phyloP scores from a whole-genome alignment of 1,140 invertebrate genomes.

The Trichonephila clavipes region DNA sequence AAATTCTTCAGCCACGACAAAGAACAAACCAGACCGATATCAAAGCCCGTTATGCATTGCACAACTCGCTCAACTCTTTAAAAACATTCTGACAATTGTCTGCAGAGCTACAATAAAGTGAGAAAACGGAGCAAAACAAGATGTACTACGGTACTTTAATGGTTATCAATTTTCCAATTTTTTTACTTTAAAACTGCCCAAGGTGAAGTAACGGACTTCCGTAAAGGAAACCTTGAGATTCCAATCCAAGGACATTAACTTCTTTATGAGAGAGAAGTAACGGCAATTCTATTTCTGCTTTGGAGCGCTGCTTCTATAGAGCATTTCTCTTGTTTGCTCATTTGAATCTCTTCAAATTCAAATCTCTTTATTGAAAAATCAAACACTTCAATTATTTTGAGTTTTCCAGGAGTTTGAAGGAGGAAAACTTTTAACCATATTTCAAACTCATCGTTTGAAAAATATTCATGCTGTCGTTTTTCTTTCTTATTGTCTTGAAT shows the following conservation, averaged over 20 bases:
- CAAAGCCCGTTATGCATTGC: not conserved
- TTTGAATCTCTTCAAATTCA: not conserved
- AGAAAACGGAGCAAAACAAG: conserved; percentile 6
- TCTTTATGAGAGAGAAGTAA: not conserved
- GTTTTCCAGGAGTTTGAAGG: too few relatives aligned
- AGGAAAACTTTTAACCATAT: too few relatives aligned
- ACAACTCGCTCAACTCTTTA: not conserved
- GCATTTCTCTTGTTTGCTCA: not conserved
- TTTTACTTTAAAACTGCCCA: not conserved
- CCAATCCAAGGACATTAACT: conserved; percentile 34
- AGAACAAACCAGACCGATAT: not conserved
- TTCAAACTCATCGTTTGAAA: too few relatives aligned
- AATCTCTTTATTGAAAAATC: too few relatives aligned
- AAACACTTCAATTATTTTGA: too few relatives aligned
- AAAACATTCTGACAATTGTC: not conserved
- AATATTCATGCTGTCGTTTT: too few relatives aligned
- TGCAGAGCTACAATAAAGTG: not conserved
- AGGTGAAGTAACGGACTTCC: conserved; percentile 36
- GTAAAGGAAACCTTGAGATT: conserved; percentile 27
- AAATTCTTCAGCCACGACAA: not conserved
- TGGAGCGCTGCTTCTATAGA: not conserved
- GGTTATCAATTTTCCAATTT: conserved; percentile 12
- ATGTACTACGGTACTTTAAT: conserved; percentile 4
- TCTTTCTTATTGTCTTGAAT: too few relatives aligned
- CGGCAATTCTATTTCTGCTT: not conserved